Percentiles rank a stretch among this genome's conserved stretches.
Evolutionary conservation across 2,888 invertebrate species (phyloP).

Genomic region (Eupithecia abbreviata): DNA sequence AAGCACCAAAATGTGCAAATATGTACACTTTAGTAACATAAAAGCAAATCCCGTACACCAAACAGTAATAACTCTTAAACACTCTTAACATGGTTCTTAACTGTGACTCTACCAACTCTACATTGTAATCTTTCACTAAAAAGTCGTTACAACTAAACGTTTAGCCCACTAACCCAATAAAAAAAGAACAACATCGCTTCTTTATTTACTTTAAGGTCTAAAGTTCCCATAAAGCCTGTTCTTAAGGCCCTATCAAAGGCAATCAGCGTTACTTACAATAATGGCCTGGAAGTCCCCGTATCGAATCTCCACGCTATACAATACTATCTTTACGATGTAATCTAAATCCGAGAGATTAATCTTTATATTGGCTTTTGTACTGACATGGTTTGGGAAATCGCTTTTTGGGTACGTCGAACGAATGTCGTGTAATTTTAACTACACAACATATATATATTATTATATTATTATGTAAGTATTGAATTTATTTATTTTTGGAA

Average conservation of each 20-base stretch:
- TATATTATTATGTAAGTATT: too few relatives aligned
- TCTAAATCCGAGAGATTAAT: conserved; percentile 60
- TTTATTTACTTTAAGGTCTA: conserved; percentile 22
- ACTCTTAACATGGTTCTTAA: too few relatives aligned
- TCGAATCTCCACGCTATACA: conserved; percentile 43
- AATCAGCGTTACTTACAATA: conserved; percentile 43
- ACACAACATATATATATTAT: too few relatives aligned
- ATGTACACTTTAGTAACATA: too few relatives aligned
- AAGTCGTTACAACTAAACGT: neutral
- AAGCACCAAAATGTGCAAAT: too few relatives aligned
- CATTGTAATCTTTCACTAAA: neutral
- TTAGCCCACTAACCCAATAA: neutral
- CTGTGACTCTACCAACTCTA: too few relatives aligned
- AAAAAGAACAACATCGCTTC: neutral
- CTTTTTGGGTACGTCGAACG: neutral
- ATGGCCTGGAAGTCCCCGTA: conserved; percentile 34
- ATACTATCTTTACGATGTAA: conserved; percentile 54
- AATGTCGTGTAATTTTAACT: neutral
- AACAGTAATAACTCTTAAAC: too few relatives aligned
- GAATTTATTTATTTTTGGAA: too few relatives aligned
- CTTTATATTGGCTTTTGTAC: conserved; percentile 48
- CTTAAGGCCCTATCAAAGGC: conserved; percentile 37
- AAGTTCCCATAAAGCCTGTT: conserved; percentile 26
- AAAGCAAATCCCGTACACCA: too few relatives aligned
- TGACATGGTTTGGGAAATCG: conserved; percentile 8